Percentiles rank a stretch among this genome's conserved stretches.
phyloP scores from a whole-genome alignment of 2,113 vertebrate genomes.

The Phalacrocorax carbo region DNA sequence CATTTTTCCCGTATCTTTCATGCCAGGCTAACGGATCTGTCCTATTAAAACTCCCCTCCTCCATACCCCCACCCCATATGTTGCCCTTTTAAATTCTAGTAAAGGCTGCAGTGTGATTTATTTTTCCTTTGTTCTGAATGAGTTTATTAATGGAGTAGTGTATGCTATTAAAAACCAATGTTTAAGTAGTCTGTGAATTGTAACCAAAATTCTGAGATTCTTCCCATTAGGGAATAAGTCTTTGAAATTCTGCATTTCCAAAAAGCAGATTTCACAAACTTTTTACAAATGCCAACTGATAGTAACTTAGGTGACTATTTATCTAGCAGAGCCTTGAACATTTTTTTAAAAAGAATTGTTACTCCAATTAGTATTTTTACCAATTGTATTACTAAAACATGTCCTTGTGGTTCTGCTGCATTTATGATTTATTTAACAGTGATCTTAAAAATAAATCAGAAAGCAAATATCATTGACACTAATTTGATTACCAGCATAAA shows the following conservation, averaged over 20 bases:
- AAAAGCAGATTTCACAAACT: not conserved
- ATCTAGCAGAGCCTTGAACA: not conserved
- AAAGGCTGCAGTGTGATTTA: not conserved
- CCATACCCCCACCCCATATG: not conserved
- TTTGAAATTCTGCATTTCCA: not conserved
- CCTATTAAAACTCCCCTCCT: not conserved
- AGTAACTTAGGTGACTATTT: not conserved
- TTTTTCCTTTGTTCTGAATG: not conserved
- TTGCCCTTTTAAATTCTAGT: not conserved
- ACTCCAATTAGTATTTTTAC: not conserved
- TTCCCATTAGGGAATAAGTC: not conserved
- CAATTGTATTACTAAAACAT: not conserved
- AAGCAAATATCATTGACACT: not conserved
- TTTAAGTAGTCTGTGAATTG: not conserved
- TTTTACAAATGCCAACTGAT: not conserved
- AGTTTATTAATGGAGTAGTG: not conserved
- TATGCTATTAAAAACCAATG: not conserved
- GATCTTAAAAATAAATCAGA: not conserved
- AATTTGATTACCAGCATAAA: slow-evolving; percentile 40
- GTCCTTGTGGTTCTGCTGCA: not conserved
- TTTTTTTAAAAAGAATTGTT: not conserved
- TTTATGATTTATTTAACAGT: not conserved
- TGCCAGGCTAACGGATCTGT: not conserved
- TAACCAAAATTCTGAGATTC: not conserved
- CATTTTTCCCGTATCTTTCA: not conserved